These are phyloP conservation scores for Myotis planiceps DNA, from an alignment of 2,797 vertebrate species.

Conservation along the genomic window DNA sequence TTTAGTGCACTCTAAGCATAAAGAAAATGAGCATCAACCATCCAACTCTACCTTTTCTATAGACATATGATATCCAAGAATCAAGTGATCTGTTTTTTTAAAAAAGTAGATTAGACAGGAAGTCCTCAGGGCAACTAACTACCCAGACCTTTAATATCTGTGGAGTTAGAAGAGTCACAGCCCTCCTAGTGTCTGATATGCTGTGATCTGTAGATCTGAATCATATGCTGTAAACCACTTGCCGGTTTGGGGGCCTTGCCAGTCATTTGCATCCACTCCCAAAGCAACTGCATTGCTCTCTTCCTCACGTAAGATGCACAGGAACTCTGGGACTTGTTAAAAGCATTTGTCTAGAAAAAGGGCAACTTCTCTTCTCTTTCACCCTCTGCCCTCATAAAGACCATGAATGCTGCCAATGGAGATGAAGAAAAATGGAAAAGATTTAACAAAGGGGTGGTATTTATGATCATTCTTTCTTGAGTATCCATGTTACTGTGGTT, in stretches of 20 bases:
- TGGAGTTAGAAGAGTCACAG: neutral
- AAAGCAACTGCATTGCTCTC: neutral
- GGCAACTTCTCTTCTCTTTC: neutral
- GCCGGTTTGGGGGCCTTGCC: no score
- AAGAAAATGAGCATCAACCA: conserved; percentile 47
- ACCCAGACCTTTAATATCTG: neutral
- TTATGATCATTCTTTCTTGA: neutral
- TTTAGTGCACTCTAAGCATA: neutral
- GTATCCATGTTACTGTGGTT: neutral
- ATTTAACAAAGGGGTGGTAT: neutral
- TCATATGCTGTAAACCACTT: neutral
- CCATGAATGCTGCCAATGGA: neutral
- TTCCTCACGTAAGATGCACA: neutral
- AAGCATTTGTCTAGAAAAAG: neutral
- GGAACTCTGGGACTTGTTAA: neutral
- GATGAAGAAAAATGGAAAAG: neutral
- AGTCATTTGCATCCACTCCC: neutral
- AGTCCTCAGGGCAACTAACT: neutral
- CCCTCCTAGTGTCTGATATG: neutral
- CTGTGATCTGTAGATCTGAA: neutral
- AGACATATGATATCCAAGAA: neutral
- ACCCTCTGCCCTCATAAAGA: neutral
- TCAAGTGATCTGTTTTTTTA: neutral
- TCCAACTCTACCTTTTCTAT: conserved; percentile 18
- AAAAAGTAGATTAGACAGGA: neutral